Percentiles rank a stretch among this genome's conserved stretches.
Conservation (phyloP, 2,888 invertebrate species). For the Apocheima hispidaria region DNA sequence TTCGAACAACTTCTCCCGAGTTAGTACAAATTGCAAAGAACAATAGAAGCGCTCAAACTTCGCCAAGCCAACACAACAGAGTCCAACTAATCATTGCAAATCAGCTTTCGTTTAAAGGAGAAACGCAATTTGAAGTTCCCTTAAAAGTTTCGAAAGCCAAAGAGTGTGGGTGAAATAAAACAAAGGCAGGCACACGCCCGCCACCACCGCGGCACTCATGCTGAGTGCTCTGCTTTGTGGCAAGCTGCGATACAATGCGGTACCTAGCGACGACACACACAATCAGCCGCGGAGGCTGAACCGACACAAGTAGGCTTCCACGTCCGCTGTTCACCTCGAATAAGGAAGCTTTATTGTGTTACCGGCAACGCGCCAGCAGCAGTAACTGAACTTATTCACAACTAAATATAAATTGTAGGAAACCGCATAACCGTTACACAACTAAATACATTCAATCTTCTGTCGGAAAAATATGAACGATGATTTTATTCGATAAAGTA, state of each 20-base stretch:
- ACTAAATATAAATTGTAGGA: slow-evolving; percentile 29
- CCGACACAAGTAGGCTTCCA: slow-evolving; percentile 54
- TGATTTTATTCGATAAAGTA: slow-evolving; percentile 26
- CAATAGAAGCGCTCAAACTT: slow-evolving; percentile 33
- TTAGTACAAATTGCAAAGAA: slow-evolving; percentile 11
- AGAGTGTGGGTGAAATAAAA: slow-evolving; percentile 83
- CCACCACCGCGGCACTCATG: slow-evolving; percentile 78
- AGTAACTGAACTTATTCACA: slow-evolving; percentile 20
- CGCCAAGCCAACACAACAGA: slow-evolving; percentile 46
- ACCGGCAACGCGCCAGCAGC: slow-evolving; percentile 39
- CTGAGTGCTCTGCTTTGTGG: slow-evolving; percentile 84
- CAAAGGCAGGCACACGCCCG: slow-evolving; percentile 81
- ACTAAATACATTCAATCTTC: slow-evolving; percentile 23
- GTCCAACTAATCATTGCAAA: slow-evolving; percentile 70
- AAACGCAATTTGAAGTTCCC: slow-evolving; percentile 79
- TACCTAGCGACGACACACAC: slow-evolving; percentile 49
- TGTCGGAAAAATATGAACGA: slow-evolving; percentile 13
- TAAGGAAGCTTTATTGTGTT: slow-evolving; percentile 58
- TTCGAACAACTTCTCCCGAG: neutral
- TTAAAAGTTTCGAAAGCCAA: slow-evolving; percentile 81
- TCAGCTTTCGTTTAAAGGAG: slow-evolving; percentile 69
- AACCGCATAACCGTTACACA: slow-evolving; percentile 32
- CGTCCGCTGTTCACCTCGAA: slow-evolving; percentile 40
- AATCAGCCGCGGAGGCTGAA: slow-evolving; percentile 51
- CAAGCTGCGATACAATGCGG: slow-evolving; percentile 78